Evolutionary conservation across 2,797 vertebrate species (phyloP).

Genomic region (Lateolabrax maculatus): DNA sequence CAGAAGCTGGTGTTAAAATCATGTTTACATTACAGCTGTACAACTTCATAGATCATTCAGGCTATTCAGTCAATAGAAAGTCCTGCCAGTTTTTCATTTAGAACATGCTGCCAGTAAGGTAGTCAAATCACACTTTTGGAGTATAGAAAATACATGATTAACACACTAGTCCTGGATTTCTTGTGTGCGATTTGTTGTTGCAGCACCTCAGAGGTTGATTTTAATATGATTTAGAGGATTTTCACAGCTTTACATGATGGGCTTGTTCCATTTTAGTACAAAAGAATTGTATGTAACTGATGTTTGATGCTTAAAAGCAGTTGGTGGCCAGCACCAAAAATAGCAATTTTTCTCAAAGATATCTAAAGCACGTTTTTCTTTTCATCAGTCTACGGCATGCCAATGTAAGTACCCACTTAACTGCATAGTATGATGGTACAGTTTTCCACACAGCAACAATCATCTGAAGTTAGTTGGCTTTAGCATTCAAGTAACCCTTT

Average conservation of each 20-base stretch:
- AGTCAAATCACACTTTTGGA: slow-evolving; percentile 60
- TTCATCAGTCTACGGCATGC: slow-evolving; percentile 31
- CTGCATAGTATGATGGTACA: slow-evolving; percentile 58
- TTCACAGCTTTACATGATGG: slow-evolving; percentile 50
- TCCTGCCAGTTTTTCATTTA: slow-evolving; percentile 46
- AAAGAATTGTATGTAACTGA: not conserved
- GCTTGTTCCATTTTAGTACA: slow-evolving; percentile 24
- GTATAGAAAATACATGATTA: slow-evolving; percentile 75
- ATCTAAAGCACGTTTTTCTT: not conserved
- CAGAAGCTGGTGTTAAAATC: slow-evolving; percentile 79
- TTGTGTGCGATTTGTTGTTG: slow-evolving; percentile 33
- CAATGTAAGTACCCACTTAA: not conserved
- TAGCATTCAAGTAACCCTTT: slow-evolving; percentile 43
- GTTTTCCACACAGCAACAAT: slow-evolving; percentile 31
- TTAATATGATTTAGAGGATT: slow-evolving; percentile 20
- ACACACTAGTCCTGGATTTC: slow-evolving; percentile 34
- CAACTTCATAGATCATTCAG: slow-evolving; percentile 32
- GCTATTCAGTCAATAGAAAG: slow-evolving; percentile 52
- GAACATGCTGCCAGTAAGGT: slow-evolving; percentile 57
- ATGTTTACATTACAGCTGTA: slow-evolving; percentile 52
- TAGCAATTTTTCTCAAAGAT: slow-evolving; percentile 21
- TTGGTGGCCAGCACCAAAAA: slow-evolving; percentile 84
- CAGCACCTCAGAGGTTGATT: slow-evolving; percentile 57
- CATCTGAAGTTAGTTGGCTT: slow-evolving; percentile 44
- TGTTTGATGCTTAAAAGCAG: slow-evolving; percentile 52